phyloP scores from a whole-genome alignment of 2,797 vertebrate genomes.

The Lophotriccus pileatus region DNA sequence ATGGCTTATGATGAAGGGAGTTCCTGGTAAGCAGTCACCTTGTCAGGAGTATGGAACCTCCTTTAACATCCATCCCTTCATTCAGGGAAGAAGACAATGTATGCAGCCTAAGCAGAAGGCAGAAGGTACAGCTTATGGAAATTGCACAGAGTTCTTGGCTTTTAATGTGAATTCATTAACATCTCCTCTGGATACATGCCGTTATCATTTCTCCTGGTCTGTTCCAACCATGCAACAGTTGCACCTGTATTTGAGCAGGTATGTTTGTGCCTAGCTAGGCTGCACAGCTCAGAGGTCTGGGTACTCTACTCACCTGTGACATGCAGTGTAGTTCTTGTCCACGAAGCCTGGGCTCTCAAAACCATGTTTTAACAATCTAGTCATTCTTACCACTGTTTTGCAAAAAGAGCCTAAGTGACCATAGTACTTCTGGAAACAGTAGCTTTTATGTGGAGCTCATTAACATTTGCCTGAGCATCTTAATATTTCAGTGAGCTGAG shows the following conservation, averaged over 20 bases:
- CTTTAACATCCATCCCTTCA: not conserved
- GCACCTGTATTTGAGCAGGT: not conserved
- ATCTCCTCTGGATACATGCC: not conserved
- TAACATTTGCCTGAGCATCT: not conserved
- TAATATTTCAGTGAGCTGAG: not conserved
- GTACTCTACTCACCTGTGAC: rapidly evolving
- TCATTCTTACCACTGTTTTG: not conserved
- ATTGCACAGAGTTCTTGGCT: not conserved
- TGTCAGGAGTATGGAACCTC: not conserved
- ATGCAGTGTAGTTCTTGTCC: not conserved
- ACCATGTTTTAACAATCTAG: not conserved
- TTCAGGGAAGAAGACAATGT: rapidly evolving
- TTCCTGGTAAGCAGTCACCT: not conserved
- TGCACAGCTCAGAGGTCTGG: rapidly evolving
- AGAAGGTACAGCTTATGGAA: not conserved
- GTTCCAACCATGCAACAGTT: not conserved
- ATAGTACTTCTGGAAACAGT: not conserved
- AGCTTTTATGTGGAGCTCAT: not conserved
- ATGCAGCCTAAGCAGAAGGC: not conserved
- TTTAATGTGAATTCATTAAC: not conserved
- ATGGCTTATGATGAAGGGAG: not conserved
- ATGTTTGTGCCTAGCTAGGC: not conserved
- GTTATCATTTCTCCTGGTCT: not conserved
- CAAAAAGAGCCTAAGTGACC: not conserved
- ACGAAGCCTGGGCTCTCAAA: not conserved